These are phyloP conservation scores for Sciurus vulgaris DNA, from an alignment of 2,797 vertebrate species.

Conservation along the genomic window DNA sequence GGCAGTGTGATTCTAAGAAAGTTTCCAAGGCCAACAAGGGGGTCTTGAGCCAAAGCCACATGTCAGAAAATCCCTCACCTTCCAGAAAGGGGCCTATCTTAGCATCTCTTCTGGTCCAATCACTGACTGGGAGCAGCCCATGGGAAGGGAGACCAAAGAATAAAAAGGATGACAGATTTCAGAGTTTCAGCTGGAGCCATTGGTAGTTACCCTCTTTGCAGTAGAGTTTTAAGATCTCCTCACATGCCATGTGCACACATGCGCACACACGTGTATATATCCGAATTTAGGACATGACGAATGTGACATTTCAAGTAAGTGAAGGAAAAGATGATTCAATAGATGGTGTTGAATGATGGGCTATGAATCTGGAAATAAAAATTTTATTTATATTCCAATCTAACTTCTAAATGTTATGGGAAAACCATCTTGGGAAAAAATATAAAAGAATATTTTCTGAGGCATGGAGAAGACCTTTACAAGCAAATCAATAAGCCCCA, in stretches of 20 bases:
- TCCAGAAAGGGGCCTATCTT: background rate
- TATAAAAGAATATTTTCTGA: background rate
- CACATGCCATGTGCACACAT: background rate
- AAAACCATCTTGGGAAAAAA: background rate
- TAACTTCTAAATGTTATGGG: background rate
- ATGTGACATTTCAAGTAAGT: background rate
- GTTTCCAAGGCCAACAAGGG: background rate
- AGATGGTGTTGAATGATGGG: background rate
- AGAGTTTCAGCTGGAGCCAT: background rate
- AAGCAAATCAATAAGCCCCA: background rate
- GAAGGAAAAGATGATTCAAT: slow-evolving; percentile 42
- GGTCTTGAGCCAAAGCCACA: background rate
- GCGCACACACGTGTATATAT: background rate
- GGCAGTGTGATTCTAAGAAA: background rate
- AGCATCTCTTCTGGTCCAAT: background rate
- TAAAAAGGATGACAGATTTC: background rate
- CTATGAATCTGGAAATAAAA: background rate
- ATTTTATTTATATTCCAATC: background rate
- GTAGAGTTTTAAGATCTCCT: background rate
- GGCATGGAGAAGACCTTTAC: background rate
- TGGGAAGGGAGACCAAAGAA: background rate
- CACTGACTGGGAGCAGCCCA: background rate
- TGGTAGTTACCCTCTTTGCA: background rate
- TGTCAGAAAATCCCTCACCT: background rate
- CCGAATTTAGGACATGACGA: background rate